A percentile compares a stretch with the other conserved stretches of the same genome.
These are phyloP conservation scores for Limenitis camilla DNA, from an alignment of 2,888 invertebrate genomes.

Conservation along the genomic window DNA sequence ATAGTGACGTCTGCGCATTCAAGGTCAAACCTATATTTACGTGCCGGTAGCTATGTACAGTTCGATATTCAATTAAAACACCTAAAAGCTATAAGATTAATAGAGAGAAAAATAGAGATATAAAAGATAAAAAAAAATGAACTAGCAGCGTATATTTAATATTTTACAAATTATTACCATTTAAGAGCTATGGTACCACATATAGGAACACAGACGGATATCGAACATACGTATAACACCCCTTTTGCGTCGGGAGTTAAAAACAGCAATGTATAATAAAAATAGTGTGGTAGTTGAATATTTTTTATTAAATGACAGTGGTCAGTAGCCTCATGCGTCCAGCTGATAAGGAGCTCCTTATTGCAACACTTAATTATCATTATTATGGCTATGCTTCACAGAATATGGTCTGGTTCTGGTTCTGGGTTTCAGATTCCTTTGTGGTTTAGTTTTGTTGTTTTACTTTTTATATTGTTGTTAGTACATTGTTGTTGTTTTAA, in stretches of 20 bases:
- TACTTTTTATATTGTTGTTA: neutral
- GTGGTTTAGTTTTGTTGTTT: slow-evolving; percentile 11
- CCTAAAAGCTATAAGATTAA: too few relatives aligned
- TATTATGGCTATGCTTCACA: slow-evolving; percentile 55
- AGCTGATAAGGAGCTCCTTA: slow-evolving; percentile 49
- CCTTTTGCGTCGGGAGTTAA: neutral
- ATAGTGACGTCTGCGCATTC: too few relatives aligned
- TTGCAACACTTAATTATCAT: slow-evolving; percentile 65
- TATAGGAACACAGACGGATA: too few relatives aligned
- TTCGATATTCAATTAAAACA: too few relatives aligned
- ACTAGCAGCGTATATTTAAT: too few relatives aligned
- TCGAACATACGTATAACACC: neutral
- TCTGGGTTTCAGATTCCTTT: slow-evolving; percentile 20
- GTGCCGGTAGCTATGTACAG: too few relatives aligned
- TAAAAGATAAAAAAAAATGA: too few relatives aligned
- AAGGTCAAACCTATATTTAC: too few relatives aligned
- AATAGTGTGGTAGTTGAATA: slow-evolving; percentile 1
- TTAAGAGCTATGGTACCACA: too few relatives aligned
- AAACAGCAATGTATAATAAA: slow-evolving; percentile 13
- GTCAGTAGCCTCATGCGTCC: slow-evolving; percentile 49
- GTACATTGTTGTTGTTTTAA: neutral
- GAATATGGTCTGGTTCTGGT: slow-evolving; percentile 33
- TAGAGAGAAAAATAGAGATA: too few relatives aligned
- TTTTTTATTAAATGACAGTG: slow-evolving; percentile 34
- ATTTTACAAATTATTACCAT: too few relatives aligned